Evolutionary conservation across 2,888 invertebrate genomes (phyloP), one percentile per base, ranked within the genome.

Genomic region (Cataglyphis rosenhaueri): DNA sequence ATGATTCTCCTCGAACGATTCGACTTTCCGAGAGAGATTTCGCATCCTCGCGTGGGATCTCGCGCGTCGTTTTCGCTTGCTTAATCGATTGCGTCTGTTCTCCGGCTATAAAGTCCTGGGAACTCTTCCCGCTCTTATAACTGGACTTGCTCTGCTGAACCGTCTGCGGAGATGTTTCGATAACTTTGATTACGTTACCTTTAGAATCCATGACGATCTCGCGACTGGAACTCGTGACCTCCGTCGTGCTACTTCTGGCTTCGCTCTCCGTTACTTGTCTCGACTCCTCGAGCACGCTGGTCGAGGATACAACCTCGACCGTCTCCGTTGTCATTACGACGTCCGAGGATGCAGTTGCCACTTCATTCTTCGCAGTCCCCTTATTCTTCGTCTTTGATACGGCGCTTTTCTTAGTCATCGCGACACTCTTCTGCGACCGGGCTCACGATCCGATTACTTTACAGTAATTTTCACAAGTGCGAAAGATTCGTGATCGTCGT

Each of bases 191-290:
- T 8, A 93, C 88, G 71, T 94, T 93, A 9, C 94, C 94, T 84
- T 92, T 93, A 0, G 94, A 92, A 66, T 94, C 93, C 88, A 91
- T 89, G 79, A 94, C 85, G 15, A 92, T 90, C 84, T 94, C 94
- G 32, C 93, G 92, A 66, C 91, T 92, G 0, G 89, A 90, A 71
- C 90, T 92, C 78, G 90, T 93, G 44, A 91, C 87, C 86, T 94
- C 93, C 29, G 91, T 86, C 38, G 89, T 87, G 86, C 89, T 93
- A 84, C 91, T 92, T 15, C 87, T 90, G 29, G 89, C 90, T 52
- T 92, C 92, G 71, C 88, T 92, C 84, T 93, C 90, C 21, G 85
- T 81, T 18, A 91, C 82, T 78, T 89, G 90, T 61, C 82, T 90
- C 62, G 92, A 90, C 82, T 93, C 94, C 81, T 93, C 89, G 32